phyloP scores from a whole-genome alignment of 2,113 vertebrate genomes.

The Oreochromis niloticus region DNA sequence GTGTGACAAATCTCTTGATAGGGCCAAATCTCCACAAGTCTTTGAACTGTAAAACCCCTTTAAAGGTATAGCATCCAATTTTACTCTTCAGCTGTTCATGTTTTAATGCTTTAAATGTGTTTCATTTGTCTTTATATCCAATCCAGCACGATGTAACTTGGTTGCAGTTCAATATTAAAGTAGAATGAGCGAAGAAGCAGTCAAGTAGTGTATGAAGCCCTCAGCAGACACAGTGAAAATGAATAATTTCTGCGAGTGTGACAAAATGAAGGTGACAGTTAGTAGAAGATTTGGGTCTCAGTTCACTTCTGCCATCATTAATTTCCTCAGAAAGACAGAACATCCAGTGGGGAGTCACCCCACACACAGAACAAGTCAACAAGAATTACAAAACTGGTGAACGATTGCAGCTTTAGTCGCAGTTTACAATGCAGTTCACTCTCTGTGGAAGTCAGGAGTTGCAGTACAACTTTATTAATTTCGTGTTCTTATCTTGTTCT shows the following conservation, averaged over 20 bases:
- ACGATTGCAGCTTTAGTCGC: background rate
- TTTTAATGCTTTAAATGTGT: background rate
- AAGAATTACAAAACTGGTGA: background rate
- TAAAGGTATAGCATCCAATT: constrained; percentile 2
- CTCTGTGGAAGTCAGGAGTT: background rate
- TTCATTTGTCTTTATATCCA: background rate
- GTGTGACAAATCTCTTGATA: constrained; percentile 42
- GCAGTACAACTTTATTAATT: background rate
- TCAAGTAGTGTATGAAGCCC: background rate
- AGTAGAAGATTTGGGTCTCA: background rate
- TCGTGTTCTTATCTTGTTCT: background rate
- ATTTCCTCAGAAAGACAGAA: constrained; percentile 16
- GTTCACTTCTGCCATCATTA: constrained; percentile 7
- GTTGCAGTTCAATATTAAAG: background rate
- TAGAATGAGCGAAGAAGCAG: background rate
- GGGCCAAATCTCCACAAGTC: constrained; percentile 23
- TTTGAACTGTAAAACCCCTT: constrained; percentile 24
- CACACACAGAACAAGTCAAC: background rate
- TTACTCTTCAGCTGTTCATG: background rate
- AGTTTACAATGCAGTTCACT: background rate
- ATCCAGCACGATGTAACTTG: background rate
- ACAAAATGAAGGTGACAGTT: constrained; percentile 2
- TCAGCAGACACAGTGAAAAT: background rate
- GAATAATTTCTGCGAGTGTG: background rate
- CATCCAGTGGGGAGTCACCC: background rate